phyloP scores from a whole-genome alignment of 2,113 vertebrate genomes.

The Pseudonaja textilis region DNA sequence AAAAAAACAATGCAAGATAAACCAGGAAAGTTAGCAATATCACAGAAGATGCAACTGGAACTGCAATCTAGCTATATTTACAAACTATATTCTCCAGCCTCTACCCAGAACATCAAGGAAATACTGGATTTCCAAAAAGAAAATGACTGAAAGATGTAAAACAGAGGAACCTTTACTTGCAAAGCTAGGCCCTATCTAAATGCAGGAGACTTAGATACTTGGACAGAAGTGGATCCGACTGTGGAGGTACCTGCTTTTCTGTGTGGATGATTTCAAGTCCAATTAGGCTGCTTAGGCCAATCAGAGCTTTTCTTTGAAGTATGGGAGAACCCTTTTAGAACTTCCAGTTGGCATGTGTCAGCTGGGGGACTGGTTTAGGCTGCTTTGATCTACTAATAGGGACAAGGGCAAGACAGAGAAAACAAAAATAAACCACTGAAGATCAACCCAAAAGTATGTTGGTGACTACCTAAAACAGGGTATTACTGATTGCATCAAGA shows the following conservation, averaged over 20 bases:
- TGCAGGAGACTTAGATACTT: not conserved
- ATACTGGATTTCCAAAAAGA: not conserved
- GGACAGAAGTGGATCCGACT: not conserved
- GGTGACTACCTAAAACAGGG: not conserved
- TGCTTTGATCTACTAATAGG: not conserved
- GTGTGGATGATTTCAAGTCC: not conserved
- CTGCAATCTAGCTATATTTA: not conserved
- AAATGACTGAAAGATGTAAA: not conserved
- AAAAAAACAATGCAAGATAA: not conserved
- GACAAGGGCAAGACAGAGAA: not conserved
- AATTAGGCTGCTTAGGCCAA: not conserved
- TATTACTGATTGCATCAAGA: not conserved
- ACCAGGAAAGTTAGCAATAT: not conserved
- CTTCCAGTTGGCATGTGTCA: not conserved
- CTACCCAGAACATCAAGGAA: not conserved
- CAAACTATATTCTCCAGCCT: not conserved
- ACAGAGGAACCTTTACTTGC: not conserved
- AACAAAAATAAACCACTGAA: not conserved
- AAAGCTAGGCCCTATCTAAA: not conserved
- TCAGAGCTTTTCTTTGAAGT: not conserved
- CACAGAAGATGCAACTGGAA: not conserved
- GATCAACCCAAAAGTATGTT: not conserved
- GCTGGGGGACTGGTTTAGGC: not conserved
- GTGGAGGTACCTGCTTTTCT: not conserved
- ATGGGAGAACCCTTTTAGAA: not conserved